Conservation (phyloP, 2,797 vertebrate genomes). For the Cygnus olor region DNA sequence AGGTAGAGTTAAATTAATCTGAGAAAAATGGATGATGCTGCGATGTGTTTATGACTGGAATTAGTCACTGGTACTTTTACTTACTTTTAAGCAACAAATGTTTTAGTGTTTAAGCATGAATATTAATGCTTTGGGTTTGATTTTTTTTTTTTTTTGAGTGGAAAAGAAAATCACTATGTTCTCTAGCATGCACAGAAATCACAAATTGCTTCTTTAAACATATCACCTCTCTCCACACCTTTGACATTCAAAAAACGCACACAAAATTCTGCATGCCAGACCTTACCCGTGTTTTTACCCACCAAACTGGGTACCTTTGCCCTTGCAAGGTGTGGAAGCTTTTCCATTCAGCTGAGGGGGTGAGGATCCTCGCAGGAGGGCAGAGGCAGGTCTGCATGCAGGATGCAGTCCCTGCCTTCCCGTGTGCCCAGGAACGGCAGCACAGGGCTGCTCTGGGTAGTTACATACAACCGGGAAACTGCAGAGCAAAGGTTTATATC, state of each 20-base stretch:
- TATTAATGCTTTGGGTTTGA: background rate
- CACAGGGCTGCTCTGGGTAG: background rate
- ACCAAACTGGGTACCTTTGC: background rate
- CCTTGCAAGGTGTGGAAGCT: background rate
- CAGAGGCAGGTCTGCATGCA: background rate
- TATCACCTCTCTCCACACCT: background rate
- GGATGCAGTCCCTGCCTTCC: rapidly evolving
- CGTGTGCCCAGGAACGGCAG: background rate
- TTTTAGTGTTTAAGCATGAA: background rate
- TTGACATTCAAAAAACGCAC: background rate
- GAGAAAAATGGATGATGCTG: background rate
- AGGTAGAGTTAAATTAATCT: background rate
- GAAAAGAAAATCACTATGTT: background rate
- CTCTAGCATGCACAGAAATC: background rate
- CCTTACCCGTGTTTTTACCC: rapidly evolving
- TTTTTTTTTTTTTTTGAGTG: background rate
- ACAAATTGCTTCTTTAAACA: background rate
- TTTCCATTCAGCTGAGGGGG: rapidly evolving
- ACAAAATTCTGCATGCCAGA: background rate
- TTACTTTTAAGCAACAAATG: background rate
- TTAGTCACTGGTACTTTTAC: background rate
- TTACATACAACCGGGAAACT: background rate
- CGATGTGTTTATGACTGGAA: background rate
- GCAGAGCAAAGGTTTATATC: background rate
- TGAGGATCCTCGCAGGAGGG: background rate